A percentile compares a stretch with the other conserved stretches of the same genome.
Evolutionary conservation across 2,797 vertebrate genomes (phyloP).

Genomic region (Silurus aristotelis): DNA sequence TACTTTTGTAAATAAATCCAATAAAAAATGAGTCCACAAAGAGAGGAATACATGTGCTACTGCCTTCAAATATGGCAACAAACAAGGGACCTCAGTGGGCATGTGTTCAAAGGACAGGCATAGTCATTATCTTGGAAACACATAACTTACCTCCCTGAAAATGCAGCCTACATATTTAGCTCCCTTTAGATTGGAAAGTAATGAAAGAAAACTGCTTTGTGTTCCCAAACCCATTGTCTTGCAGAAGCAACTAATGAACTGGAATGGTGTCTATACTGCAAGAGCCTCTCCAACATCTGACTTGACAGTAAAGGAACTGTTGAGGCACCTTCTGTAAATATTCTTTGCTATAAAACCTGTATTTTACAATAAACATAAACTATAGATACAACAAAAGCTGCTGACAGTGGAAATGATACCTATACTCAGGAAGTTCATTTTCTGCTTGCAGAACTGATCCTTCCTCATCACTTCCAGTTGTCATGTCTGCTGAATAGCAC

Average conservation of each 20-base stretch:
- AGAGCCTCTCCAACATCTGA: neutral
- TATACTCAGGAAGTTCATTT: slow-evolving; percentile 8
- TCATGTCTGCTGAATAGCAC: slow-evolving; percentile 29
- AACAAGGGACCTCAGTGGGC: neutral
- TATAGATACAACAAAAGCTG: slow-evolving; percentile 7
- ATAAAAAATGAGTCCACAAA: no score
- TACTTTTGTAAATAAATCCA: neutral
- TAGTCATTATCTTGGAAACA: neutral
- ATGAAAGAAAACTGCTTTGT: neutral
- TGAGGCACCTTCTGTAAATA: neutral
- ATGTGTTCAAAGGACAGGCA: neutral
- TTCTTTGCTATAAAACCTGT: neutral
- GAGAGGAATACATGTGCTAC: neutral
- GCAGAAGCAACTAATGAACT: neutral
- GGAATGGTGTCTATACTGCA: neutral
- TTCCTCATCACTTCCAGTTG: slow-evolving; percentile 21
- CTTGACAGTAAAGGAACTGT: neutral
- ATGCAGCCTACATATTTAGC: neutral
- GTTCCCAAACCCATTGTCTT: neutral
- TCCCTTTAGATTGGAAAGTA: neutral
- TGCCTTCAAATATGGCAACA: neutral
- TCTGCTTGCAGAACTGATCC: slow-evolving; percentile 19
- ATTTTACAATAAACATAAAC: slow-evolving; percentile 22
- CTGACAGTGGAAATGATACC: neutral
- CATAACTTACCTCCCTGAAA: neutral